Evolutionary conservation across 2,888 invertebrate species (phyloP).

Genomic region (Blastobasis adustella): DNA sequence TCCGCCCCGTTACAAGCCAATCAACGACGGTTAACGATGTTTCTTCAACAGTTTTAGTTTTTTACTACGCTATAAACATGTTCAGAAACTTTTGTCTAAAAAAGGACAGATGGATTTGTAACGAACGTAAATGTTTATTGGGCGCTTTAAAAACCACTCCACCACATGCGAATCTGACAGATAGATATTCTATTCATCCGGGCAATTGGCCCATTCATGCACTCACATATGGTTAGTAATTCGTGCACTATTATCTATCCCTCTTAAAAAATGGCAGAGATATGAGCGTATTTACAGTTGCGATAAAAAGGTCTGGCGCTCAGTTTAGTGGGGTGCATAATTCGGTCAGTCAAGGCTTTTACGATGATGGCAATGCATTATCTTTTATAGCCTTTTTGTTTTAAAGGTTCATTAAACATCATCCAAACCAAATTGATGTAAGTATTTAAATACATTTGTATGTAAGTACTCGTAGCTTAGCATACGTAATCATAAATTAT

Average conservation of each 20-base stretch:
- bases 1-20: constrained; percentile 27
- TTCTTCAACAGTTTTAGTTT: not conserved
- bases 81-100: not conserved
- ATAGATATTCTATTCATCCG: constrained; percentile 12
- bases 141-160: constrained; percentile 27
- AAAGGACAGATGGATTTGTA: constrained; percentile 10
- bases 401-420: not conserved
- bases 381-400: not conserved
- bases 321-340: constrained; percentile 8
- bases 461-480: too few relatives aligned
- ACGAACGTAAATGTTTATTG: constrained; percentile 17
- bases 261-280: constrained; percentile 22
- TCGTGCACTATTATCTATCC: constrained; percentile 29
- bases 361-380: not conserved
- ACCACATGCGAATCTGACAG: constrained; percentile 35
- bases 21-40: constrained; percentile 18
- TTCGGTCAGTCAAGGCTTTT: not conserved
- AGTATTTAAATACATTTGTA: not conserved
- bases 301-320: constrained; percentile 2
- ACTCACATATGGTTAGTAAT: constrained; percentile 46
- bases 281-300: constrained; percentile 4
- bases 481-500: too few relatives aligned
- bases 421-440: not conserved
- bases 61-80: not conserved
- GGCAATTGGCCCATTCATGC: constrained; percentile 30